phyloP scores from a whole-genome alignment of 2,113 vertebrate species.

The Corydoras sp. region DNA sequence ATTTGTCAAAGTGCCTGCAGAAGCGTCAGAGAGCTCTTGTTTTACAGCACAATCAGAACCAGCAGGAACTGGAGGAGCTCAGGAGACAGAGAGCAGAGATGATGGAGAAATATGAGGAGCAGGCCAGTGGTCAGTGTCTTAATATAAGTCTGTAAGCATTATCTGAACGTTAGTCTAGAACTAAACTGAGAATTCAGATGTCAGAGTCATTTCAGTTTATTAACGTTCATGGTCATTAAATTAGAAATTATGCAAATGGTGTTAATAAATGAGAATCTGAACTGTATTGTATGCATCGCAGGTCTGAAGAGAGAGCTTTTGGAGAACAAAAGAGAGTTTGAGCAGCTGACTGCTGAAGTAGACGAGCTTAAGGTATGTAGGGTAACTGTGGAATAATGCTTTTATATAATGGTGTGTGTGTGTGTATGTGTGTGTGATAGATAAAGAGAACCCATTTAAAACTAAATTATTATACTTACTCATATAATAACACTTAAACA shows the following conservation, averaged over 20 bases:
- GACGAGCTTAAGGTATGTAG: conserved; percentile 41
- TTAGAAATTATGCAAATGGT: too few relatives aligned
- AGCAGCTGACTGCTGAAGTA: conserved; percentile 41
- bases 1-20: conserved; percentile 51
- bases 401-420: too few relatives aligned
- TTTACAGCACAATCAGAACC: conserved; percentile 48
- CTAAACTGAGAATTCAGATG: background rate
- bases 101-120: conserved; percentile 31
- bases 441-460: background rate
- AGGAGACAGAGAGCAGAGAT: conserved; percentile 39
- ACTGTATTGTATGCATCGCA: conserved; percentile 25
- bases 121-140: conserved; percentile 37
- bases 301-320: conserved; percentile 41
- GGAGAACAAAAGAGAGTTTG: conserved; percentile 46
- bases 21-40: conserved; percentile 43
- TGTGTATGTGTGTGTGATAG: background rate
- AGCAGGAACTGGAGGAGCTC: conserved; percentile 44
- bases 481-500: background rate
- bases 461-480: background rate
- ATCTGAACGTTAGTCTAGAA: background rate
- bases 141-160: background rate
- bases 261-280: background rate
- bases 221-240: background rate
- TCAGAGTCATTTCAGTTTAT: conserved; percentile 2
- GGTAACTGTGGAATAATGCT: conserved; percentile 37